Evolutionary conservation across 2,113 vertebrate genomes (phyloP), one percentile per base, ranked within the genome.

Genomic region (Ceratotherium simum): DNA sequence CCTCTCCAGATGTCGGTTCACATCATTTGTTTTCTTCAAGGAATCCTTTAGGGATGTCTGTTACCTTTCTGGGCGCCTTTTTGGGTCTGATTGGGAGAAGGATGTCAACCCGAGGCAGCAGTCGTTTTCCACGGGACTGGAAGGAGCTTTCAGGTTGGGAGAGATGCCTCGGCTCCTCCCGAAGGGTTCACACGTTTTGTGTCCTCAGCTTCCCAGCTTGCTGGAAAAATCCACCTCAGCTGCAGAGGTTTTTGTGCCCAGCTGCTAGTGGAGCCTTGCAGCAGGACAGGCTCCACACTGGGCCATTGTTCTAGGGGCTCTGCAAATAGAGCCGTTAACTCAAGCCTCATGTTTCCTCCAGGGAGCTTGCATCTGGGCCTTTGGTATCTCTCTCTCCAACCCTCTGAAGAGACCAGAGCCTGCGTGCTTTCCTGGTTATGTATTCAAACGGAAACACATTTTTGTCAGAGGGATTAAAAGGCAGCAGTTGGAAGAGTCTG

Each of bases 401-500:
- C 20, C 42, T 76, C 83, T 56, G 39, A 72, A 60, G 6, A 73
- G 51, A 46, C 42, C n/a, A 58, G 73, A 1, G 65, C 72, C 87
- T 14, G 39, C 20, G 1, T 54, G 73, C 78, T 86, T 90, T 95
- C 58, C 12, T 65, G 82, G 79, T 91, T 90, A 27, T 70, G 84
- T 65, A 83, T 92, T 84, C 21, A 39, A 95, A 72, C 0, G 10
- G 82, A 96, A 97, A 80, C 33, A 36, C 48, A 46, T 94, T 81
- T 81, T 75, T 93, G 70, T 80, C 46, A 65, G 27, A 91, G 14
- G 25, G 39, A 90, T 91, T 89, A n/a, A 60, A 85, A 95, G 51
- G 78, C 56, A 83, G 83, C 29, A 54, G 54, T 70, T 69, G 64
- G 67, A 93, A 58, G 56, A 12, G 27, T 81, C 81, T 95, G 88